A percentile compares a stretch with the other conserved stretches of the same genome.
Conservation (phyloP, 2,888 invertebrate genomes). For the Zelleria hepariella region DNA sequence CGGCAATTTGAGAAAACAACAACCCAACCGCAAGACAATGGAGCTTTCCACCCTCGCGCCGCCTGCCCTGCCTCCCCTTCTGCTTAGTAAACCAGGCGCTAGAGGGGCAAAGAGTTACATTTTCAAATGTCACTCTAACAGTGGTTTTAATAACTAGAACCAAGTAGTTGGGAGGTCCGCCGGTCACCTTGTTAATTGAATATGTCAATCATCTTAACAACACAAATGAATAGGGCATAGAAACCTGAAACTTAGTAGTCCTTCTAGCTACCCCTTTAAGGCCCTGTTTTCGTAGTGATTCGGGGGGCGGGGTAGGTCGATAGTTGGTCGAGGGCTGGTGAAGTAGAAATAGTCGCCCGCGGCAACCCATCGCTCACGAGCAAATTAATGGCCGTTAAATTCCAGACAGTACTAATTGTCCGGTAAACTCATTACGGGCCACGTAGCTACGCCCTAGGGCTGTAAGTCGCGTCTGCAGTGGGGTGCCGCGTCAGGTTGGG, state of each 20-base stretch:
- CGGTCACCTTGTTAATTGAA: constrained; percentile 81
- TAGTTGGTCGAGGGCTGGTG: constrained; percentile 24
- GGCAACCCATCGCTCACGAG: constrained; percentile 50
- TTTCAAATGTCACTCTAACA: constrained; percentile 26
- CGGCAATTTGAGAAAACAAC: constrained; percentile 67
- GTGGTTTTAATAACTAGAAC: constrained; percentile 47
- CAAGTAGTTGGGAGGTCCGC: constrained; percentile 67
- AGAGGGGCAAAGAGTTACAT: background rate
- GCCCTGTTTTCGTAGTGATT: background rate
- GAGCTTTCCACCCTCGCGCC: constrained; percentile 31
- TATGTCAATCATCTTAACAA: constrained; percentile 86
- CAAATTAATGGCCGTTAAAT: constrained; percentile 47
- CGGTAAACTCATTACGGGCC: constrained; percentile 53
- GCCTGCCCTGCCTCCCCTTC: constrained; percentile 7
- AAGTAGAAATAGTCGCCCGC: constrained; percentile 32
- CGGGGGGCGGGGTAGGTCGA: constrained; percentile 10
- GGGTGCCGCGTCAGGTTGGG: background rate
- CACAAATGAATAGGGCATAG: constrained; percentile 70
- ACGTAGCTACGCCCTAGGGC: constrained; percentile 17
- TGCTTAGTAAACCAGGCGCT: background rate
- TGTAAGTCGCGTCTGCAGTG: background rate
- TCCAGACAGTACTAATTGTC: constrained; percentile 58
- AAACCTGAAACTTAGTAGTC: background rate
- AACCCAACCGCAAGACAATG: constrained; percentile 53
- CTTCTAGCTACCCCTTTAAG: background rate